Conservation (phyloP, 2,797 vertebrate genomes). For the Melanotaenia pygmaea region DNA sequence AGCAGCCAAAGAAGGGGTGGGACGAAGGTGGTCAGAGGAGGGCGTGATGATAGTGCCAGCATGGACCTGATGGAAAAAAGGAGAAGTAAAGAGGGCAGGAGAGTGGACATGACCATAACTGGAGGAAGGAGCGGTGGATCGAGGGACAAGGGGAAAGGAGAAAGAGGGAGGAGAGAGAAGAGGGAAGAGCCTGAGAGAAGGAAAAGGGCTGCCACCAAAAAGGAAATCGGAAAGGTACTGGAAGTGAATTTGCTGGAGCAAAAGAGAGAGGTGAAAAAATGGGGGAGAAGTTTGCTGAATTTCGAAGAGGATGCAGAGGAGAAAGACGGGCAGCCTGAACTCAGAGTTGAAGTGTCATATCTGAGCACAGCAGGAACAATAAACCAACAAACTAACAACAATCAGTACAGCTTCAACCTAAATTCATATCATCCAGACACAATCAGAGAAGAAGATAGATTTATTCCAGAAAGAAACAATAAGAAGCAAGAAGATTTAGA, state of each 20-base stretch:
- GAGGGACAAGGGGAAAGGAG: constrained; percentile 68
- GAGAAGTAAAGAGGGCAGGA: constrained; percentile 65
- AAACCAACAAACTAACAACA: constrained; percentile 38
- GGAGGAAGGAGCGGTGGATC: constrained; percentile 57
- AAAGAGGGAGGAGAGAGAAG: constrained; percentile 72
- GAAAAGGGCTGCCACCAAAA: constrained; percentile 31
- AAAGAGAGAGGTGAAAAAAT: constrained; percentile 59
- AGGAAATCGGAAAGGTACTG: constrained; percentile 32
- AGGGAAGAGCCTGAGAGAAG: constrained; percentile 64
- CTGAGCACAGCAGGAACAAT: constrained; percentile 3
- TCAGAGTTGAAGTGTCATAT: constrained; percentile 34
- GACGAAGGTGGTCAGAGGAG: constrained; percentile 46
- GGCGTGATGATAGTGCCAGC: constrained; percentile 48
- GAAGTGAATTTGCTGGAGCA: constrained; percentile 49
- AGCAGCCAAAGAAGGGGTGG: constrained; percentile 50
- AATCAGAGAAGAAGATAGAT: constrained; percentile 54
- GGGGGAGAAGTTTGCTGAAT: constrained; percentile 78
- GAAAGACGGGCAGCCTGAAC: constrained; percentile 19
- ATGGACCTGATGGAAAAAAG: constrained; percentile 55
- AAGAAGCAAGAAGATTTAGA: constrained; percentile 26
- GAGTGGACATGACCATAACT: constrained; percentile 45
- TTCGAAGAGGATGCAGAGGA: constrained; percentile 63
- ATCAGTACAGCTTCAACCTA: constrained; percentile 73
- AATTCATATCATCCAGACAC: constrained; percentile 46
- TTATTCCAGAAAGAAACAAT: constrained; percentile 29